These are phyloP conservation scores for Philhelius pedissequus DNA, from an alignment of 2,888 invertebrate genomes.

Conservation along the genomic window DNA sequence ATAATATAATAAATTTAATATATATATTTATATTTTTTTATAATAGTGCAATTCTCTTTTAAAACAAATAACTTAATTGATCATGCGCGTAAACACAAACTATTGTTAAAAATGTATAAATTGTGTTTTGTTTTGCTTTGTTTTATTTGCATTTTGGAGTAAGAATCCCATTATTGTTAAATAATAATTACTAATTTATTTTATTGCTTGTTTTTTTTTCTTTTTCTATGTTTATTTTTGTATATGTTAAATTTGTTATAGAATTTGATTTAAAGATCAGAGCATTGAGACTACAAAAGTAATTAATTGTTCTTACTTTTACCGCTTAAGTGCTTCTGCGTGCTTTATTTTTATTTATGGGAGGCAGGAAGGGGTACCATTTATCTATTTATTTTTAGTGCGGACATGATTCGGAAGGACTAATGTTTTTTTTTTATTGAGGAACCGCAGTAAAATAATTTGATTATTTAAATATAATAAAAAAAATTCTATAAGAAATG, in stretches of 20 bases:
- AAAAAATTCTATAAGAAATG: conserved; percentile 13
- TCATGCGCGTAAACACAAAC: conserved; percentile 33
- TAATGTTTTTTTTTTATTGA: conserved; percentile 25
- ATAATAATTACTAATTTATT: conserved; percentile 25
- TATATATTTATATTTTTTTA: conserved; percentile 24
- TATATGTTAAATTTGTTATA: conserved; percentile 16
- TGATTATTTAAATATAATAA: conserved; percentile 10
- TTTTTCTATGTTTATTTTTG: too few relatives aligned
- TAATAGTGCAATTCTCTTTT: conserved; percentile 57
- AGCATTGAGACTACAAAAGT: conserved; percentile 1
- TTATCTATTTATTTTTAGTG: conserved; percentile 42
- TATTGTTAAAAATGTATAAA: conserved; percentile 28
- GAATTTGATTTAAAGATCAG: neutral
- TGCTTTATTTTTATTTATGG: conserved; percentile 4
- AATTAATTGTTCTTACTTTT: neutral
- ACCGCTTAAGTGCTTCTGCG: conserved; percentile 20
- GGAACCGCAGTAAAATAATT: conserved; percentile 55
- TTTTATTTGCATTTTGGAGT: conserved; percentile 30
- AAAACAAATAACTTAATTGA: conserved; percentile 45
- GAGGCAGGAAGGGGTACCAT: conserved; percentile 11
- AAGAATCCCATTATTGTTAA: conserved; percentile 52
- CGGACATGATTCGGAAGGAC: conserved; percentile 56
- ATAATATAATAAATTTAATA: conserved; percentile 61
- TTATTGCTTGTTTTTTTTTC: conserved; percentile 1
- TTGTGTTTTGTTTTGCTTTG: too few relatives aligned